phyloP scores from a whole-genome alignment of 2,888 invertebrate species.

The Pseudococcus longispinus region DNA sequence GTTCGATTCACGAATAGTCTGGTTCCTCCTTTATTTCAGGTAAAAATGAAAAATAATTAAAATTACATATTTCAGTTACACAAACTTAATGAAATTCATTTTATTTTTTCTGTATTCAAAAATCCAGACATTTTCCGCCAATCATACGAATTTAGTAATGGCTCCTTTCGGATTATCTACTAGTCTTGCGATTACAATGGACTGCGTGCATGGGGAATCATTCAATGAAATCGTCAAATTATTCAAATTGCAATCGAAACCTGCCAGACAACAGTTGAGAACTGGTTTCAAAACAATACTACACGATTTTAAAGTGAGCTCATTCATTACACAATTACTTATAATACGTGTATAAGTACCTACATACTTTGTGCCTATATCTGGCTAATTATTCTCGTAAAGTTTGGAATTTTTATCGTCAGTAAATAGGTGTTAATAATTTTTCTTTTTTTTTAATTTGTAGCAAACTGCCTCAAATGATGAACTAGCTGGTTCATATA shows the following conservation, averaged over 20 bases:
- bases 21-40: constrained; percentile 58
- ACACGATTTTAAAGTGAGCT: constrained; percentile 60
- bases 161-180: constrained; percentile 61
- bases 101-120: not conserved
- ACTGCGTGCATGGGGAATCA: constrained; percentile 60
- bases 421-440: no score
- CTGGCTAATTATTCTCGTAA: no score
- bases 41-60: constrained; percentile 43
- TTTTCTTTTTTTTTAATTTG: not conserved
- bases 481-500: constrained; percentile 61
- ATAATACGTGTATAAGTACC: not conserved
- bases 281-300: constrained; percentile 61
- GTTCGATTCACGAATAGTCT: constrained; percentile 59
- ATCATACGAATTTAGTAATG: constrained; percentile 61
- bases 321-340: not conserved
- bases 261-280: constrained; percentile 59
- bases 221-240: constrained; percentile 60
- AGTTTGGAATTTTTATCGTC: no score
- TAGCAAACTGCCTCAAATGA: constrained; percentile 57
- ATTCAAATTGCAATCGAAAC: constrained; percentile 59
- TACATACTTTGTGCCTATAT: not conserved
- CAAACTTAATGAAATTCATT: not conserved
- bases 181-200: constrained; percentile 61
- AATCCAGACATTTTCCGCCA: constrained; percentile 59
- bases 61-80: not conserved